Base-by-base conservation (phyloP, 2,113 vertebrate genomes). In the Oryctolagus cuniculus region DNA sequence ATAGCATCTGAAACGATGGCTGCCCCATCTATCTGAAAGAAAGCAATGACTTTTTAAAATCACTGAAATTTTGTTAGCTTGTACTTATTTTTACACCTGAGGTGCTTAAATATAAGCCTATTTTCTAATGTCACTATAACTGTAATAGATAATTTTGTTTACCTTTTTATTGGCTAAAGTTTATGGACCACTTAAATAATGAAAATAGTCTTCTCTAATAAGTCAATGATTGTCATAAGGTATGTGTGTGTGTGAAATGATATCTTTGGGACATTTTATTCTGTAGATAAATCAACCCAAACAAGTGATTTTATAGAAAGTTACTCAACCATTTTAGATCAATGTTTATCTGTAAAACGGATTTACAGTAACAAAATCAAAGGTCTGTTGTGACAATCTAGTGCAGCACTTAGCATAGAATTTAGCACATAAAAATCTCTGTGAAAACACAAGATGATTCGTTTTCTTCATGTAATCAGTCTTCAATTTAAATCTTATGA, bases 111-210 rank as follows among this genome's bases (percentile, higher is more conserved):
- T 66, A 51, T 25, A 34, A 82, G 27, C 49, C 10, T 82, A 38
- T 51, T 86, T 95, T 36, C 25, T 82, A 90, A 72, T 61, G 16
- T 61, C 87, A 81, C 44, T 90, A 87, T 64, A 95, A 29, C 36
- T 75, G 31, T 78, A 88, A 67, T 58, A 69, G 44, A 73, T 53
- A 63, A 58, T 51, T 80, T 77, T 44, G 44, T 44, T 44, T 44
- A 44, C 44, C 44, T 44, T 44, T 44, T 44, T 44, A 44, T 80
- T 34, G 53, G 38, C 55, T 77, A 77, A 87, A 53, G 36, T 87
- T 82, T n/a, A 82, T 44, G 44, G 34, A 44, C 12, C 4, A 44
- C 77, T 79, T 31, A 53, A 81, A 66, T 77, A 55, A 80, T 10
- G 63, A 53, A 90, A 44, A 87, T 77, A 77, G 44, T 61, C 34